These are phyloP conservation scores for Austrofundulus limnaeus DNA, from an alignment of 2,113 vertebrate genomes.

Conservation along the genomic window DNA sequence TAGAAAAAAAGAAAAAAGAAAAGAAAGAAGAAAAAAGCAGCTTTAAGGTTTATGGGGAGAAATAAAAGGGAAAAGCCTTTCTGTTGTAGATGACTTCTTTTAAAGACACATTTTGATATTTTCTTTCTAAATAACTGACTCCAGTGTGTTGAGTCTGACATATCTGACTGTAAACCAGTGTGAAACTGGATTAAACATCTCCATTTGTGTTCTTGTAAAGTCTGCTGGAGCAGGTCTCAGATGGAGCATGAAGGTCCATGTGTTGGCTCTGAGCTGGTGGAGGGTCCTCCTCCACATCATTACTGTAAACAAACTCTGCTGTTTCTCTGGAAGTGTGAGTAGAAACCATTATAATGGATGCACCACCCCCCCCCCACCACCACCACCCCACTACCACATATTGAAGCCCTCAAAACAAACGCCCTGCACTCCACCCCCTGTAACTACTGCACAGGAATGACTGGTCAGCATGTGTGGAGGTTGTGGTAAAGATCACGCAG, in stretches of 20 bases:
- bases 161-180: conserved; percentile 12
- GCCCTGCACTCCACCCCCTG: conserved; percentile 59
- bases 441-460: conserved; percentile 70
- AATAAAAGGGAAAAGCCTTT: too few relatives aligned
- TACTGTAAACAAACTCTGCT: conserved; percentile 34
- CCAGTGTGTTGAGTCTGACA: conserved; percentile 18
- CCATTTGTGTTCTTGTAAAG: conserved; percentile 8
- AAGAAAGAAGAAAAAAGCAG: too few relatives aligned
- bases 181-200: conserved; percentile 1
- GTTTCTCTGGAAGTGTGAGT: conserved; percentile 19
- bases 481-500: conserved; percentile 50
- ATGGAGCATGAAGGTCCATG: conserved; percentile 3
- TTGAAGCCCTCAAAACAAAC: conserved; percentile 68
- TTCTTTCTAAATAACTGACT: neutral
- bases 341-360: conserved; percentile 10
- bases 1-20: too few relatives aligned
- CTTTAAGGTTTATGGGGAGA: neutral
- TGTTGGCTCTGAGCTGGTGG: too few relatives aligned
- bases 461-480: conserved; percentile 69
- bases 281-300: too few relatives aligned
- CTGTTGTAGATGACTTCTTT: too few relatives aligned
- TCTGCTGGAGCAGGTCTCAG: conserved; percentile 19
- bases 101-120: too few relatives aligned
- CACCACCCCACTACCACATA: conserved; percentile 54
- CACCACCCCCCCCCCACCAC: conserved; percentile 8